These are phyloP conservation scores for Rattus rattus DNA, from an alignment of 2,113 vertebrate genomes.

Conservation along the genomic window DNA sequence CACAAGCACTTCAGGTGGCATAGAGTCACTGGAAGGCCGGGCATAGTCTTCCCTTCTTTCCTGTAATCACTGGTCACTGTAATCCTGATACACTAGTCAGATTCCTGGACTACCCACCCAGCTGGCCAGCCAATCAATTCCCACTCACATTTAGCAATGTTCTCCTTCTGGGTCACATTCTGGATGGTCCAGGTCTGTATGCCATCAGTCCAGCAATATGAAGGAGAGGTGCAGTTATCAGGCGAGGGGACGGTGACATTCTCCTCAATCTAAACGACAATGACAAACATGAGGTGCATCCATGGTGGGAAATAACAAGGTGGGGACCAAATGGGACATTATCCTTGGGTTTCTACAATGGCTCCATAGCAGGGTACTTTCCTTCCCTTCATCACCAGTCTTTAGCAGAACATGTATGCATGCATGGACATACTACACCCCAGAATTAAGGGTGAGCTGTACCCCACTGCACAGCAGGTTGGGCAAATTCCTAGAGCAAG, in stretches of 20 bases:
- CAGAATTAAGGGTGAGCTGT: not conserved
- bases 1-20: not conserved
- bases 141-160: slow-evolving; percentile 92
- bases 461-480: not conserved
- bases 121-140: rapidly evolving
- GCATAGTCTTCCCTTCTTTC: not conserved
- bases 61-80: not conserved
- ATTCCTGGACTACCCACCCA: not conserved
- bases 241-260: slow-evolving; percentile 89
- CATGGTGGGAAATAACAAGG: not conserved
- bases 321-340: rapidly evolving
- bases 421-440: not conserved
- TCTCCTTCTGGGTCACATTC: slow-evolving; percentile 86
- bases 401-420: not conserved
- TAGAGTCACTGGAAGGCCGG: not conserved
- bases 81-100: not conserved
- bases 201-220: slow-evolving; percentile 88
- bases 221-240: slow-evolving; percentile 86
- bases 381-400: not conserved
- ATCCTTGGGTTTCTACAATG: rapidly evolving
- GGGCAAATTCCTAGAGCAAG: not conserved
- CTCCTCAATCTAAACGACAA: slow-evolving; percentile 86
- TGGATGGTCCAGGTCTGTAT: slow-evolving; percentile 85
- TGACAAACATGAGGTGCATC: slow-evolving; percentile 53
- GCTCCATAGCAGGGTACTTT: rapidly evolving